Percentiles rank a stretch among this genome's conserved stretches.
Evolutionary conservation across 2,113 vertebrate species (phyloP).

Genomic region (Nasalis larvatus): DNA sequence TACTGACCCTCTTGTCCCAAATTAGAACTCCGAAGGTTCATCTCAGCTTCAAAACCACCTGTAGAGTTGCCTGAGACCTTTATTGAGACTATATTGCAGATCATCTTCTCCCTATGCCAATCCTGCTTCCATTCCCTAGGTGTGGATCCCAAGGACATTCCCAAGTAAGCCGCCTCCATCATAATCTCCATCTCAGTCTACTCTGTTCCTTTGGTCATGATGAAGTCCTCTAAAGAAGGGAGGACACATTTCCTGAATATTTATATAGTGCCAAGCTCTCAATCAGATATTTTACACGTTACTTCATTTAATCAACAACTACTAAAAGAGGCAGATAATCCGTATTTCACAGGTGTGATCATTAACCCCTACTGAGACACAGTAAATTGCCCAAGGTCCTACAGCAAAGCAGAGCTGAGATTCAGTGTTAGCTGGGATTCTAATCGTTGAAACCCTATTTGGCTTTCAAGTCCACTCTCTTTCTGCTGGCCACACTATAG

Average conservation of each 20-base stretch:
- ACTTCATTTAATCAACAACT: neutral
- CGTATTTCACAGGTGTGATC: neutral
- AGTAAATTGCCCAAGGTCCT: neutral
- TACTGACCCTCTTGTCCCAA: neutral
- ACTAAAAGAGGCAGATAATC: neutral
- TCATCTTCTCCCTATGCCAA: neutral
- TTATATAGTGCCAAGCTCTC: neutral
- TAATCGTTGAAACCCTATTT: neutral
- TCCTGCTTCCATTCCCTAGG: neutral
- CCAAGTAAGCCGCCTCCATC: neutral
- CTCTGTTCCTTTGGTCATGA: neutral
- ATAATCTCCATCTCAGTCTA: neutral
- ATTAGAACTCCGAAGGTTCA: neutral
- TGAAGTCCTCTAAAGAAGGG: neutral
- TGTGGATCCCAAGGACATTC: neutral
- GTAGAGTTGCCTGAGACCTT: neutral
- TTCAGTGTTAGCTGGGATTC: neutral
- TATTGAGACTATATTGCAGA: neutral
- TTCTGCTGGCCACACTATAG: neutral
- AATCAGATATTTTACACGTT: neutral
- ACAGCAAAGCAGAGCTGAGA: neutral
- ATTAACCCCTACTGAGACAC: neutral
- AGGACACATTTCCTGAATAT: neutral
- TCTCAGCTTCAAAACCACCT: neutral
- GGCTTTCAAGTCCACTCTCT: neutral